Percentiles rank a stretch among this genome's conserved stretches.
These are phyloP conservation scores for Nezara viridula DNA, from an alignment of 2,888 invertebrate species.

Conservation along the genomic window DNA sequence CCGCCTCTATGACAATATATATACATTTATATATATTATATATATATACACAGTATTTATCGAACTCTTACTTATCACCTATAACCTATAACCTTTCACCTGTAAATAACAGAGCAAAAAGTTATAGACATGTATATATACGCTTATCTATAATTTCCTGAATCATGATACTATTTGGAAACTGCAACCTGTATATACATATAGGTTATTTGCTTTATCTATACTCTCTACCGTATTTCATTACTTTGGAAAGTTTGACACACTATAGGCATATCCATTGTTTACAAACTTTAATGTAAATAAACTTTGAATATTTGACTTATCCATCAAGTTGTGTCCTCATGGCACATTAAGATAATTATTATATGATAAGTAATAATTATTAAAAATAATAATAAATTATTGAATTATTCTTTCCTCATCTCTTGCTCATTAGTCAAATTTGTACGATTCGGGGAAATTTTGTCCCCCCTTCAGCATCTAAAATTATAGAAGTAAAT, in stretches of 20 bases:
- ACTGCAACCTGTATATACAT: neutral
- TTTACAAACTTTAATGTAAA: neutral
- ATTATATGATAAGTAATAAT: too few relatives aligned
- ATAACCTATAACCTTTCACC: too few relatives aligned
- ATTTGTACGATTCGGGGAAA: too few relatives aligned
- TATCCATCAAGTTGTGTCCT: too few relatives aligned
- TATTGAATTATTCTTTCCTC: neutral
- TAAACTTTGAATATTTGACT: neutral
- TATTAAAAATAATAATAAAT: neutral
- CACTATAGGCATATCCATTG: neutral
- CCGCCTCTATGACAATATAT: slow-evolving; percentile 32
- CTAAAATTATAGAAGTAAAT: too few relatives aligned
- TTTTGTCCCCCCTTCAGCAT: too few relatives aligned
- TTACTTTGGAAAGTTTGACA: neutral
- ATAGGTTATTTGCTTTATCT: neutral
- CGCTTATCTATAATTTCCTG: neutral
- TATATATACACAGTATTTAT: neutral
- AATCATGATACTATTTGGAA: neutral
- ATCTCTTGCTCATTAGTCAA: too few relatives aligned
- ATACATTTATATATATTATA: neutral
- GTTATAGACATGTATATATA: neutral
- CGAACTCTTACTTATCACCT: neutral
- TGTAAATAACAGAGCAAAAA: neutral
- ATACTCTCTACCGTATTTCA: neutral
- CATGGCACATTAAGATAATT: neutral